These are phyloP conservation scores for Vimba vimba DNA, from an alignment of 2,113 vertebrate species.

Conservation along the genomic window DNA sequence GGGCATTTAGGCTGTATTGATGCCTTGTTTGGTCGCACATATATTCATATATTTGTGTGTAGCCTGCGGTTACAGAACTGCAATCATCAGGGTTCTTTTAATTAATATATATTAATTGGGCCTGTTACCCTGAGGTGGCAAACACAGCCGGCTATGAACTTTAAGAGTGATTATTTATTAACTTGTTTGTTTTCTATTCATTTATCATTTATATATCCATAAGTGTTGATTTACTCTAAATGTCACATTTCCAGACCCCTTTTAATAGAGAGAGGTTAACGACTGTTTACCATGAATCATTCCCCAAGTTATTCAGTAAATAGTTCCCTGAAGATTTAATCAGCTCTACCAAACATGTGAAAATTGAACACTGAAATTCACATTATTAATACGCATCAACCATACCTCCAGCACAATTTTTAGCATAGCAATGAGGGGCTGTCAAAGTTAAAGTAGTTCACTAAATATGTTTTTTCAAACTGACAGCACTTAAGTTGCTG, in stretches of 20 bases:
- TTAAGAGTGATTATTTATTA: constrained; percentile 23
- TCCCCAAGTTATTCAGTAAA: constrained; percentile 2
- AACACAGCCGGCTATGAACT: constrained; percentile 30
- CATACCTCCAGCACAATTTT: background rate
- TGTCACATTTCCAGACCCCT: background rate
- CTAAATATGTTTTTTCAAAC: background rate
- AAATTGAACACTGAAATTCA: background rate
- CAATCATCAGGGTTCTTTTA: constrained; percentile 34
- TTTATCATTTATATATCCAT: constrained; percentile 44
- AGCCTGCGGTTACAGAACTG: background rate
- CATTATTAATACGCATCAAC: background rate
- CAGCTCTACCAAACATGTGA: background rate
- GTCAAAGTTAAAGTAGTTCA: background rate
- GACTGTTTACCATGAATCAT: background rate
- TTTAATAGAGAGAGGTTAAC: constrained; percentile 25
- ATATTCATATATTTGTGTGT: background rate
- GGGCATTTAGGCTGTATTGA: constrained; percentile 25
- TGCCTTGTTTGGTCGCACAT: constrained; percentile 30
- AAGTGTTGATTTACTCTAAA: constrained; percentile 28
- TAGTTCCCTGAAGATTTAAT: background rate
- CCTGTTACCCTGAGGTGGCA: constrained; percentile 31
- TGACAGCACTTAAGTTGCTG: background rate
- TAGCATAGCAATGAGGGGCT: background rate
- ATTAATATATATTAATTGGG: constrained; percentile 50
- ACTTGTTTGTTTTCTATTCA: constrained; percentile 32